Base-by-base conservation (phyloP, 2,797 vertebrate species). In the Eutrigla gurnardus region DNA sequence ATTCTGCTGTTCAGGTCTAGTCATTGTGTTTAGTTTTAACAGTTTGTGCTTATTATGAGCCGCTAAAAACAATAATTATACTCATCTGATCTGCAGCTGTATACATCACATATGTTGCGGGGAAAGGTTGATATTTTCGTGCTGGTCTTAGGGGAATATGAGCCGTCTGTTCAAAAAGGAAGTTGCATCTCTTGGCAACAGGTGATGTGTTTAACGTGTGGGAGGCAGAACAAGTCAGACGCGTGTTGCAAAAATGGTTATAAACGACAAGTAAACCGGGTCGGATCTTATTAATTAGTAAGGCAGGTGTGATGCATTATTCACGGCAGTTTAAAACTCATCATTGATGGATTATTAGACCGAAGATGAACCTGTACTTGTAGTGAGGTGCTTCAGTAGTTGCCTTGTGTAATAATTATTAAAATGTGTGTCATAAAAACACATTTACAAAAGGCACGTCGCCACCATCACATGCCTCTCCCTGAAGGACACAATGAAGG, bases 401-500 rank as follows among this genome's bases (percentile, higher is more conserved):
- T 13, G 10, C 5, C 12, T 42, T 46, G 39, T 70, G 49, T 53
- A 54, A 17, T 80, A 67, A 42, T 49, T 49, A 54, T 59, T 71
- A 60, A 50, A n/a, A 39, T 54, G 25, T 35, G 11, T 57, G 47
- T 59, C 14, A 18, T 57, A 50, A 54, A 54, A 58, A 67, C 53
- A 54, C 49, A 50, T 10, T 73, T 59, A 42, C 7, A 52, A 68
- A 53, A 71, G 11, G 8, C 33, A 13, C 12, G 40, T 47, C 62
- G 57, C 46, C 67, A 6, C 47, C 18, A 32, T 78, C 77, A 18
- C 77, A 40, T 17, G 43, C 18, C 12, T 58, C 58, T 62, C 52
- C 54, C 60, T 83, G 80, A 91, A 91, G 87, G 88, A 77, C 84
- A 64, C 42, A 0, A 14, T 84, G 78, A 91, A 89, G 85, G 79